These are phyloP conservation scores for Sebastes fasciatus DNA, from an alignment of 2,113 vertebrate species.

Conservation along the genomic window DNA sequence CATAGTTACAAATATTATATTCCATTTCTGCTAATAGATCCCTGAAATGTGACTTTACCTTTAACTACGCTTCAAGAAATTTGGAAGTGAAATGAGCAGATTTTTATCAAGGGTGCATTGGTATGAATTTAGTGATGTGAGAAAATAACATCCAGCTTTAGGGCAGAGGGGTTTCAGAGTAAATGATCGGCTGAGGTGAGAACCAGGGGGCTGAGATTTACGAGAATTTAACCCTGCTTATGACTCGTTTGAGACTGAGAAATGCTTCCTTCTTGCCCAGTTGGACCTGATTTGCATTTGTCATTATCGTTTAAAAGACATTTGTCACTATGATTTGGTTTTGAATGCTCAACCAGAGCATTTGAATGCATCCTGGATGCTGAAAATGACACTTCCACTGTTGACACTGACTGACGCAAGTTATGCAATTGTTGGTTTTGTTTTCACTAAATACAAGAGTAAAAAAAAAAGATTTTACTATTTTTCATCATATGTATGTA, in stretches of 20 bases:
- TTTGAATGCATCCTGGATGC: constrained; percentile 61
- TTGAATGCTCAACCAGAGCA: constrained; percentile 32
- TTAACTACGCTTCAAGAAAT: not conserved
- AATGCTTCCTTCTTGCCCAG: constrained; percentile 1
- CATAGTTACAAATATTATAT: no score
- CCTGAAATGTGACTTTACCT: no score
- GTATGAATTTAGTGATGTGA: not conserved
- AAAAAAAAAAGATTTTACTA: not conserved
- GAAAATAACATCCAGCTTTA: not conserved
- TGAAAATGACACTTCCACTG: constrained; percentile 34
- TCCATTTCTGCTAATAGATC: no score
- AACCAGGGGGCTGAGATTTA: not conserved
- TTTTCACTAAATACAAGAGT: constrained; percentile 6
- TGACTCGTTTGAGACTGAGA: not conserved
- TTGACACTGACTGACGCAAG: not conserved
- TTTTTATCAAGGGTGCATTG: not conserved
- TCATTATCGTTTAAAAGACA: constrained; percentile 35
- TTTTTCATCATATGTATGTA: not conserved
- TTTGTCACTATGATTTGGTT: constrained; percentile 41
- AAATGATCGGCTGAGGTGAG: not conserved
- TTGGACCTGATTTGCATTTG: constrained; percentile 55
- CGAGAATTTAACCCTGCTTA: not conserved
- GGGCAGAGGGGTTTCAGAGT: not conserved
- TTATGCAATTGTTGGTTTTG: constrained; percentile 19
- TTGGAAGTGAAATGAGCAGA: not conserved